Conservation (phyloP, 2,888 invertebrate species). For the Epistrophella euchroma region DNA sequence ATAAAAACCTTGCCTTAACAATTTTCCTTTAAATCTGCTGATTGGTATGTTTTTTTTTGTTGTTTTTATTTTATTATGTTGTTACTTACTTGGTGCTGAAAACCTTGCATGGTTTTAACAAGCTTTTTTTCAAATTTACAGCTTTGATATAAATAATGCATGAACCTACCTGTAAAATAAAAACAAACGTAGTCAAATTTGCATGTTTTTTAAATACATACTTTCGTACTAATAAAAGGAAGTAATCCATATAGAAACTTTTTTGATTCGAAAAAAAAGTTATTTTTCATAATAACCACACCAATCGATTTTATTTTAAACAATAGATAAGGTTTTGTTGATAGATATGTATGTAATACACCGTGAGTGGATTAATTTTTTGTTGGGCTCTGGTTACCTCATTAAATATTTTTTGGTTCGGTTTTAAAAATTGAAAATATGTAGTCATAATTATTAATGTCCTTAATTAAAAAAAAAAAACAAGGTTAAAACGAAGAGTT, state of each 20-base stretch:
- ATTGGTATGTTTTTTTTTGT: slow-evolving; percentile 5
- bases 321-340: neutral
- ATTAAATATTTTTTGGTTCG: neutral
- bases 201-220: slow-evolving; percentile 1
- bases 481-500: no score
- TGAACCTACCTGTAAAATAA: neutral
- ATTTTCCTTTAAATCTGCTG: slow-evolving; percentile 11
- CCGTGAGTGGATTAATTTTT: neutral
- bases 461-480: no score
- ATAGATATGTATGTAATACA: neutral
- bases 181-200: neutral
- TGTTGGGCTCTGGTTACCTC: neutral
- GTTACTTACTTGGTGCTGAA: neutral
- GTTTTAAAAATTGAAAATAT: no score
- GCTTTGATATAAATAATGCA: neutral
- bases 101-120: slow-evolving; percentile 16
- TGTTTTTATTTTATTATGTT: neutral
- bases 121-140: neutral
- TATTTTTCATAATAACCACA: neutral
- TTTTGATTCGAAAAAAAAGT: neutral
- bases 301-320: slow-evolving; percentile 7
- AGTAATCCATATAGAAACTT: neutral
- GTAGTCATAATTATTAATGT: no score
- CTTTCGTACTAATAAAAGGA: neutral
- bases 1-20: slow-evolving; percentile 15